Conservation (phyloP, 1,140 invertebrate species). For the Penaeus vannamei region DNA sequence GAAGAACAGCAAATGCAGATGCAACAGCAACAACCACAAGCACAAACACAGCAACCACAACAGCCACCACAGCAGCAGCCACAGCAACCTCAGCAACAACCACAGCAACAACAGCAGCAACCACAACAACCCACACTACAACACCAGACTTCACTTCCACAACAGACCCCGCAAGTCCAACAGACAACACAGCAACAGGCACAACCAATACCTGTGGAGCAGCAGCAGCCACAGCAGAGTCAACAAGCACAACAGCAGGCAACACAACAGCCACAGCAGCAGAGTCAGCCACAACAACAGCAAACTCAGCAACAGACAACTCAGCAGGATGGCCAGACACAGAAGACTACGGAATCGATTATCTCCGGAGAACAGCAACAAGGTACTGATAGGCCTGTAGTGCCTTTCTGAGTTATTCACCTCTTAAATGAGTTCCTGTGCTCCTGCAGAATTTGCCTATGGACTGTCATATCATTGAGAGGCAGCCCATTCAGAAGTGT, state of each 20-base stretch:
- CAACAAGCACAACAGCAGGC: slow-evolving; percentile 71
- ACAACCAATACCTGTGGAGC: slow-evolving; percentile 66
- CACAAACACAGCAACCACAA: slow-evolving; percentile 56
- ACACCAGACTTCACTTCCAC: slow-evolving; percentile 61
- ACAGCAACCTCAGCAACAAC: slow-evolving; percentile 68
- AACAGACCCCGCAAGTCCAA: slow-evolving; percentile 54
- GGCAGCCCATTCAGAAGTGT: too few species aligned
- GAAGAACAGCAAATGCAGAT: slow-evolving; percentile 64
- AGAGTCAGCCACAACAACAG: slow-evolving; percentile 63
- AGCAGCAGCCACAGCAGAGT: slow-evolving; percentile 72
- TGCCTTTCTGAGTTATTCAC: too few species aligned
- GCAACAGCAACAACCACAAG: slow-evolving; percentile 59
- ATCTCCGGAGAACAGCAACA: slow-evolving; percentile 43
- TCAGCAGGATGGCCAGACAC: slow-evolving; percentile 66
- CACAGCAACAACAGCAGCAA: slow-evolving; percentile 64
- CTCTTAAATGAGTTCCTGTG: too few species aligned
- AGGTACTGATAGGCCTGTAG: slow-evolving; percentile 33
- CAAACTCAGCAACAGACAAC: slow-evolving; percentile 66
- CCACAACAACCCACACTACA: slow-evolving; percentile 62
- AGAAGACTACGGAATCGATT: slow-evolving; percentile 67
- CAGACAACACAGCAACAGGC: slow-evolving; percentile 70
- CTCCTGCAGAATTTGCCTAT: too few species aligned
- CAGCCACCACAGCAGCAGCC: slow-evolving; percentile 64
- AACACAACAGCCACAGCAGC: slow-evolving; percentile 71
- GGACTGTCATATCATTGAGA: too few species aligned